phyloP scores from a whole-genome alignment of 2,113 vertebrate species.

The Balaeniceps rex region DNA sequence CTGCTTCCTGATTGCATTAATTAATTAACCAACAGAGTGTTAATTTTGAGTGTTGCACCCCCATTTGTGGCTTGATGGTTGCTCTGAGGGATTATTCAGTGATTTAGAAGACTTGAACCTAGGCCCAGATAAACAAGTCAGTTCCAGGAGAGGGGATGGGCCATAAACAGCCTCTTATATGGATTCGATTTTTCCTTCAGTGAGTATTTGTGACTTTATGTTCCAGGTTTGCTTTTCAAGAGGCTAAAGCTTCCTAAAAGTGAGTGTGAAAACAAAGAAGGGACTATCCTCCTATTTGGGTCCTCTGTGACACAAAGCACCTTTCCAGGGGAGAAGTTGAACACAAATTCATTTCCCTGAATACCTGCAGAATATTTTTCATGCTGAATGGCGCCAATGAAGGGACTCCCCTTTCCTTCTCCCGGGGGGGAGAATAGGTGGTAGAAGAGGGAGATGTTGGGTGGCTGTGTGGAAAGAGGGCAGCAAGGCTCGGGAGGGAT shows the following conservation, averaged over 20 bases:
- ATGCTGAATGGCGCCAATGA: rapidly evolving
- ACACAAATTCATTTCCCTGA: not conserved
- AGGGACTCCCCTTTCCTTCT: not conserved
- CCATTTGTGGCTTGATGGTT: not conserved
- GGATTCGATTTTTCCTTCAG: not conserved
- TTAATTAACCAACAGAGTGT: not conserved
- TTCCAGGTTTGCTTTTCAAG: not conserved
- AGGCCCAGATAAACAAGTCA: not conserved
- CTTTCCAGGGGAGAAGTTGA: not conserved
- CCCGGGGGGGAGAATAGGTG: not conserved
- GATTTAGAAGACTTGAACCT: not conserved
- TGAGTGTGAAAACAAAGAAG: not conserved
- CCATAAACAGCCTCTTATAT: not conserved
- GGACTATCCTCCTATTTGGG: not conserved
- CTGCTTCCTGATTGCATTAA: not conserved
- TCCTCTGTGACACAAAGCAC: not conserved
- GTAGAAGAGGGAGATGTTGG: not conserved
- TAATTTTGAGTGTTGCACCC: not conserved
- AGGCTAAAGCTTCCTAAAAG: not conserved
- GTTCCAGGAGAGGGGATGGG: not conserved
- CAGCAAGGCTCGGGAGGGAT: not conserved
- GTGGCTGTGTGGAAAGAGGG: not conserved
- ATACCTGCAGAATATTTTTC: not conserved
- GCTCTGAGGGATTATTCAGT: not conserved
- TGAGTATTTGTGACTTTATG: not conserved